Conservation (phyloP, 2,888 invertebrate genomes). For the Liodrosophila aerea region DNA sequence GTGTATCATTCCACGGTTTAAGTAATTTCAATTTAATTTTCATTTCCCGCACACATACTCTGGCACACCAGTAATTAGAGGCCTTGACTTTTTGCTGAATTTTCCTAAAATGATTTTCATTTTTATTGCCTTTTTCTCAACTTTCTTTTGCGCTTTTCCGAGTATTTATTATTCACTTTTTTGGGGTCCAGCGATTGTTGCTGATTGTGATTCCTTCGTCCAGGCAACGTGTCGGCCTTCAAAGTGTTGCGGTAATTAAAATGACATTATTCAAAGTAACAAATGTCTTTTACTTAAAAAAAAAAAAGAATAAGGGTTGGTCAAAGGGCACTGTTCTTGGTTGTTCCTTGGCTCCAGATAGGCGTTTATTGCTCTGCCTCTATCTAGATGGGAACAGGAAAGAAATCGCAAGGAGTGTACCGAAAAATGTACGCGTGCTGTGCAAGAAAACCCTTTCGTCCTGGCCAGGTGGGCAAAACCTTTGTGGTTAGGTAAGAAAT, state of each 20-base stretch:
- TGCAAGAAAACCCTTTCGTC: conserved; percentile 11
- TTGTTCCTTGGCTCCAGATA: conserved; percentile 37
- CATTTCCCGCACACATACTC: conserved; percentile 27
- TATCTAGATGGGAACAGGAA: conserved; percentile 56
- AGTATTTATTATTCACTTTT: conserved; percentile 21
- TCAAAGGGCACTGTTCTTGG: conserved; percentile 26
- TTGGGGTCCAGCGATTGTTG: conserved; percentile 27
- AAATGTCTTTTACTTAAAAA: conserved; percentile 29
- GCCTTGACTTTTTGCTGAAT: conserved; percentile 42
- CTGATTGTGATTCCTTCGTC: conserved; percentile 29
- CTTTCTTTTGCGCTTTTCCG: conserved; percentile 24
- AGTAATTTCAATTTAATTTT: conserved; percentile 60
- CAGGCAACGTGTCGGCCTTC: conserved; percentile 32
- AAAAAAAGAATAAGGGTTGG: conserved; percentile 34
- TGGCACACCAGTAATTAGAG: conserved; percentile 59
- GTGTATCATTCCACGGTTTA: conserved; percentile 33
- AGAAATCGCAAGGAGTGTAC: conserved; percentile 19
- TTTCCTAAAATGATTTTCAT: conserved; percentile 60
- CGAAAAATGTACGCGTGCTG: not conserved
- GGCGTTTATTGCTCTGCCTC: conserved; percentile 68
- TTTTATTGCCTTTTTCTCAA: conserved; percentile 31
- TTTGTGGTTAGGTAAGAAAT: conserved; percentile 60
- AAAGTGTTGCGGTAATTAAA: conserved; percentile 73
- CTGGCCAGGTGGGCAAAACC: conserved; percentile 28
- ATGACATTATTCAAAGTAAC: conserved; percentile 74